Evolutionary conservation across 2,888 invertebrate genomes (phyloP), one percentile per base, ranked within the genome.

Genomic region (Scaptomyza cyrtandrae): DNA sequence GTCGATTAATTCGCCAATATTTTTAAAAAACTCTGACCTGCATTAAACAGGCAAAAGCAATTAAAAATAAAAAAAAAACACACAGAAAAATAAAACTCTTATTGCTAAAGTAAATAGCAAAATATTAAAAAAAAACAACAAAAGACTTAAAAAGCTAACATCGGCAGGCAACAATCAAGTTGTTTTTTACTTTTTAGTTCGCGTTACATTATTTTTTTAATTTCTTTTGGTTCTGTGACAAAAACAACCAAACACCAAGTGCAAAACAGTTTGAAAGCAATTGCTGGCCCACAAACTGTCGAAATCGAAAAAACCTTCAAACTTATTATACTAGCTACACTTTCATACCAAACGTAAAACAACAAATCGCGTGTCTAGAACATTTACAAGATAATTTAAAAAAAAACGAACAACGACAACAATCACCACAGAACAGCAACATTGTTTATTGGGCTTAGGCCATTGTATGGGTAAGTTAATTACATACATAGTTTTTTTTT

Each of bases 401-500:
- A 54, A 54, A 58, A 66, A 52, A 49, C 37, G 35, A 53, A 37
- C 6, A 60, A 37, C 6, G n/a, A 37, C 13, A 14, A n/a, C 6
- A 45, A 69, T 14, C 10, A 62, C 62, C 55, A 68, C 48, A 75
- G 48, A 68, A 63, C 62, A 77, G 80, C 69, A 89, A 88, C 76
- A 88, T 90, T 84, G 81, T 87, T 86, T 88, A 90, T 92, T 90
- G 90, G 90, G 92, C 91, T 90, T 92, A 92, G 90, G 91, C 91
- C 93, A 88, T 93, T 93, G 93, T 93, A 93, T 93, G 93, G 93
- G 93, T 93, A 90, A 93, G 93, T 92, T 49, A 49, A 43, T 6
- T 10, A 19, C 41, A 41, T 14, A 14, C 11, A 27, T 11, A 24
- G 19, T 19, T 19, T 19, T 24, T 24, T 24, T 37, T 35, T 16